These are phyloP conservation scores for Heterotis niloticus DNA, from an alignment of 2,113 vertebrate species.

Conservation along the genomic window DNA sequence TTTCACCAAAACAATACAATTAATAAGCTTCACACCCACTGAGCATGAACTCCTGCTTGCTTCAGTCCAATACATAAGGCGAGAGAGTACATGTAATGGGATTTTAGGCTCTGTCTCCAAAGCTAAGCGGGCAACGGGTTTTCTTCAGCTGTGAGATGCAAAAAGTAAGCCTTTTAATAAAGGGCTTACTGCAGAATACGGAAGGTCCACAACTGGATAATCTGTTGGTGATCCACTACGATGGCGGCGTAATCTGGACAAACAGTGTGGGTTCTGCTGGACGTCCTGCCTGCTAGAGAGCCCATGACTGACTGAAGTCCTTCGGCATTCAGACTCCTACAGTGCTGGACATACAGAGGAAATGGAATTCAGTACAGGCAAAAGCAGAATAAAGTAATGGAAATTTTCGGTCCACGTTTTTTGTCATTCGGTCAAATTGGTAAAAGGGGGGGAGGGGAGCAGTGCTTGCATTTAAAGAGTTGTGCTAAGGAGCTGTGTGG, in stretches of 20 bases:
- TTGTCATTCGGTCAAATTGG: too few species aligned
- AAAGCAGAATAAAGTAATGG: neutral
- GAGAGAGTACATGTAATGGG: constrained; percentile 16
- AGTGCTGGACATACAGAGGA: neutral
- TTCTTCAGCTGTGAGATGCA: constrained; percentile 16
- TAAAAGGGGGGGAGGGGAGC: too few species aligned
- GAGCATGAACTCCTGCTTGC: neutral
- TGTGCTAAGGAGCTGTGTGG: too few species aligned
- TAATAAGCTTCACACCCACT: constrained; percentile 12
- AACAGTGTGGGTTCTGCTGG: neutral
- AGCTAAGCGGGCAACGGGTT: neutral
- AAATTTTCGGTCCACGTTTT: neutral
- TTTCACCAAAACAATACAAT: constrained; percentile 33
- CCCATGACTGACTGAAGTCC: constrained; percentile 1
- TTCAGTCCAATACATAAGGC: neutral
- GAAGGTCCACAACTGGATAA: constrained; percentile 25
- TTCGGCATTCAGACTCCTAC: neutral
- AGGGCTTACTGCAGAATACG: constrained; percentile 22
- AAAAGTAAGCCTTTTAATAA: constrained; percentile 33
- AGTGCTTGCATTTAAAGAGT: too few species aligned
- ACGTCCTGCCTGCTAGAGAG: neutral
- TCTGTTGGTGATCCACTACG: constrained; percentile 25
- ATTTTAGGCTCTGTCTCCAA: constrained; percentile 4
- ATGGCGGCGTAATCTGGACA: constrained; percentile 18
- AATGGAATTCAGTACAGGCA: neutral